Evolutionary conservation across 2,113 vertebrate species (phyloP).

Genomic region (Ptilonorhynchus violaceus): DNA sequence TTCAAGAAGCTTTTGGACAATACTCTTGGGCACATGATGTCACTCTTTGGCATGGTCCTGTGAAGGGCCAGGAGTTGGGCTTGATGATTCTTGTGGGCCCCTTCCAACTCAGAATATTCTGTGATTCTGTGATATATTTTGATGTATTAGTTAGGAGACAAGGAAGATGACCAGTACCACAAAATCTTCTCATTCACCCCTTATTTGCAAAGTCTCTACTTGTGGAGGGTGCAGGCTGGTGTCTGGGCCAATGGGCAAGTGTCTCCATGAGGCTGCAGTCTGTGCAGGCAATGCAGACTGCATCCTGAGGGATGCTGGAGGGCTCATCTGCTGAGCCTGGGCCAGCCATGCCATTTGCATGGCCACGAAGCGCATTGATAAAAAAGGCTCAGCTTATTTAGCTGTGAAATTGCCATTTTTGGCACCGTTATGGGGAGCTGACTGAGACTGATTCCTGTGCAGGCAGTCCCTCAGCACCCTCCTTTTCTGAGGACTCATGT

Average conservation of each 20-base stretch:
- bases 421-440: background rate
- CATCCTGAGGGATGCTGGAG: background rate
- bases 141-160: background rate
- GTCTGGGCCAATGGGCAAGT: background rate
- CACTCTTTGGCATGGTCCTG: background rate
- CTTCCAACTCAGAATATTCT: background rate
- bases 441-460: background rate
- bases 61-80: too few relatives aligned
- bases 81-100: background rate
- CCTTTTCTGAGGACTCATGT: rapidly evolving
- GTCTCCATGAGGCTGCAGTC: background rate
- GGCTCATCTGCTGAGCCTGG: rapidly evolving
- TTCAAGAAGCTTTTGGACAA: background rate
- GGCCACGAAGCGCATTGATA: background rate
- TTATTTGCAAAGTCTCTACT: background rate
- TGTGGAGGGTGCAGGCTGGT: background rate
- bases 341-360: too few relatives aligned
- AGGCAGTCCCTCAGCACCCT: background rate
- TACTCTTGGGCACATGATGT: background rate
- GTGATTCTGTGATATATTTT: background rate
- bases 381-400: background rate
- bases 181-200: background rate
- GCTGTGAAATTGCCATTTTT: background rate
- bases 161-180: background rate
- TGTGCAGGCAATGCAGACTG: background rate